Percentiles rank a stretch among this genome's conserved stretches.
Conservation (phyloP, 2,888 invertebrate genomes). For the Morpho deidamia region DNA sequence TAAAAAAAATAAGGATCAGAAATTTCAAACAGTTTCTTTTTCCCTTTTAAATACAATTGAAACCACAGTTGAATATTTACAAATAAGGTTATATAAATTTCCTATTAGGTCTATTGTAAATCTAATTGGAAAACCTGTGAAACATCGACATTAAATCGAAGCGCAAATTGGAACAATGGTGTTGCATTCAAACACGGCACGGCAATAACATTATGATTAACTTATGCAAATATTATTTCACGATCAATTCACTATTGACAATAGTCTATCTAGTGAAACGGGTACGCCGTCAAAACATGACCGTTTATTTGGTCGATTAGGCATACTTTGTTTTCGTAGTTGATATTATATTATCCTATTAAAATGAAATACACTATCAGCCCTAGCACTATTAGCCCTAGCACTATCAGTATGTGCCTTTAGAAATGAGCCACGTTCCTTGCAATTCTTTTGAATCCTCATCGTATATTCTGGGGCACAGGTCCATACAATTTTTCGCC, state of each 20-base stretch:
- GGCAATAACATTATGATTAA: slow-evolving; percentile 51
- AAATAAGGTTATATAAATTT: no score
- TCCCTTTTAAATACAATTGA: no score
- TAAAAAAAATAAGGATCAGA: no score
- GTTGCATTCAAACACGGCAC: slow-evolving; percentile 29
- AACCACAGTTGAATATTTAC: no score
- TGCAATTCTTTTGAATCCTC: no score
- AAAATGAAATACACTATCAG: no score
- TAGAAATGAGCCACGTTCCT: no score
- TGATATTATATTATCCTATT: background rate
- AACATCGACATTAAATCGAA: slow-evolving; percentile 12
- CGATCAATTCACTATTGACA: slow-evolving; percentile 46
- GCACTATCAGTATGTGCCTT: no score
- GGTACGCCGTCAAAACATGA: slow-evolving; percentile 29
- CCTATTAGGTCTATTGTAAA: background rate
- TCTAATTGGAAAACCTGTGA: slow-evolving; percentile 6
- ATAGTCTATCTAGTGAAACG: slow-evolving; percentile 32
- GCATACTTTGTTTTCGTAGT: slow-evolving; percentile 4
- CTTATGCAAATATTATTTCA: slow-evolving; percentile 55
- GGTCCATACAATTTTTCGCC: background rate
- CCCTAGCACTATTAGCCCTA: no score
- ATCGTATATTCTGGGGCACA: no score
- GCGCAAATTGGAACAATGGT: slow-evolving; percentile 31
- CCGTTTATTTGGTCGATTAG: slow-evolving; percentile 27
- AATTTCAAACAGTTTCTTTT: no score